Conservation (phyloP, 1,140 invertebrate genomes). For the Charaxes varanes region DNA sequence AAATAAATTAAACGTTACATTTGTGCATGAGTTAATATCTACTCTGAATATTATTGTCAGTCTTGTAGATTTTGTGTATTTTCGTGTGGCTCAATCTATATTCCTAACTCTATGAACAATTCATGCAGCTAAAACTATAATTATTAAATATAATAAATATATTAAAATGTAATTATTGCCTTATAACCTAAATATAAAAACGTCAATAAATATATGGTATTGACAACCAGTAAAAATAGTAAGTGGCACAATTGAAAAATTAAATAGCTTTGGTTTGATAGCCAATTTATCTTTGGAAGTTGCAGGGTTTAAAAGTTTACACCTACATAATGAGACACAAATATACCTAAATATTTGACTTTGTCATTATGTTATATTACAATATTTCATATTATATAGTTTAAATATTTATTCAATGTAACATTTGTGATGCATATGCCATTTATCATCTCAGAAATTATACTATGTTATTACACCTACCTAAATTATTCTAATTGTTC, state of each 20-base stretch:
- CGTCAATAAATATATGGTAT: constrained; percentile 43
- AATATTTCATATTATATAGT: constrained; percentile 7
- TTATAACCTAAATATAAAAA: constrained; percentile 50
- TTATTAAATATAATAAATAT: constrained; percentile 67
- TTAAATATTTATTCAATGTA: constrained; percentile 24
- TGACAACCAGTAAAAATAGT: constrained; percentile 36
- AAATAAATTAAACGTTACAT: constrained; percentile 58
- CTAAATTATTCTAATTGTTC: constrained; percentile 45
- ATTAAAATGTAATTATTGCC: constrained; percentile 64
- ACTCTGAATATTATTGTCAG: constrained; percentile 75
- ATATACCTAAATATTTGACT: constrained; percentile 24
- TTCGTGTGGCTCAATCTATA: constrained; percentile 63
- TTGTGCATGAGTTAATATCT: constrained; percentile 72
- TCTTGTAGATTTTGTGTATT: constrained; percentile 74
- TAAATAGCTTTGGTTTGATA: constrained; percentile 58
- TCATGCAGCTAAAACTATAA: constrained; percentile 63
- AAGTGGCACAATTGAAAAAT: constrained; percentile 60
- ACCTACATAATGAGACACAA: not conserved
- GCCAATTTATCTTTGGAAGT: constrained; percentile 61
- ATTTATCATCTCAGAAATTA: constrained; percentile 23
- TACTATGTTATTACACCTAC: constrained; percentile 24
- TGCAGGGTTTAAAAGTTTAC: constrained; percentile 3
- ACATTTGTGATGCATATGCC: constrained; percentile 48
- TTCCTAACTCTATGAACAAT: constrained; percentile 60
- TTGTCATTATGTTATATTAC: constrained; percentile 19